Percentiles rank a stretch among this genome's conserved stretches.
Evolutionary conservation across 2,888 invertebrate genomes (phyloP).

Genomic region (Odontomyia ornata): DNA sequence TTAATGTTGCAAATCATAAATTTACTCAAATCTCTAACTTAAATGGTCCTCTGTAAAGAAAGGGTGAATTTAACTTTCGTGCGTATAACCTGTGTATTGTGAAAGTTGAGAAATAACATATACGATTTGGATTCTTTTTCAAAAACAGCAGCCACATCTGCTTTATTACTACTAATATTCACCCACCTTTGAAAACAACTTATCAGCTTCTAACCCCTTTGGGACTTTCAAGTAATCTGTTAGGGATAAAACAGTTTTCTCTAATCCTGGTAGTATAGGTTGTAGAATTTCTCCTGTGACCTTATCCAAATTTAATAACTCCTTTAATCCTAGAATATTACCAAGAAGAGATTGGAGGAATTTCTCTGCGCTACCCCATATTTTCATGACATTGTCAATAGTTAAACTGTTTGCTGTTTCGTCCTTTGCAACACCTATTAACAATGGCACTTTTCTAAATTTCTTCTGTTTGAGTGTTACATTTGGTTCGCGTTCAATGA

Average conservation of each 20-base stretch:
- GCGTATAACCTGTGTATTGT: no score
- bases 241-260: conserved; percentile 55
- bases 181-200: conserved; percentile 58
- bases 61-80: no score
- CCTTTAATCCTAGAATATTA: conserved; percentile 55
- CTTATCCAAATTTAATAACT: conserved; percentile 57
- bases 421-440: conserved; percentile 78
- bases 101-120: no score
- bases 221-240: conserved; percentile 59
- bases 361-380: conserved; percentile 58
- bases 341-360: conserved; percentile 57
- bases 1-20: no score
- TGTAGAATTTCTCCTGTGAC: conserved; percentile 57
- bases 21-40: no score
- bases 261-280: conserved; percentile 57
- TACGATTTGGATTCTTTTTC: no score
- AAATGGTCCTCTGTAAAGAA: no score
- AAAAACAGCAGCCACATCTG: no score
- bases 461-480: conserved; percentile 68
- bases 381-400: conserved; percentile 55
- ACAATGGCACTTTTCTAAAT: conserved; percentile 70
- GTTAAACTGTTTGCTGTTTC: conserved; percentile 68
- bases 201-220: conserved; percentile 55
- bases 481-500: conserved; percentile 72
- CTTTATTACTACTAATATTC: background rate